Base-by-base conservation (phyloP, 2,113 vertebrate genomes). In the Phyllostomus discolor region DNA sequence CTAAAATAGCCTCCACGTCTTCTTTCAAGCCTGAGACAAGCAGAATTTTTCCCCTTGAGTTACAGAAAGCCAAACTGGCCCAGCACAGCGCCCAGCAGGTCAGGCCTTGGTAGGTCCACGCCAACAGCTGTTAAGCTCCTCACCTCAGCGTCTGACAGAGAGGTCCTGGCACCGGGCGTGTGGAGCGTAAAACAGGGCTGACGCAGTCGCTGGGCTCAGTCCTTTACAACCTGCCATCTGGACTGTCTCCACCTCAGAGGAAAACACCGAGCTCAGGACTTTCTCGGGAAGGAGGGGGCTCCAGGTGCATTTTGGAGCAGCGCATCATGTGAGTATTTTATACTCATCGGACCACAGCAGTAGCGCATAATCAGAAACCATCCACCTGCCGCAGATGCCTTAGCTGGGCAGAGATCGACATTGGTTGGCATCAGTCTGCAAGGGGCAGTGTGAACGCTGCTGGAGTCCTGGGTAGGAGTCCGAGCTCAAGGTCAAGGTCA, bases 1-100 rank as follows among this genome's bases (percentile, higher is more conserved):
- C 95, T 79, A 95, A 94, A 95, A 97, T 93, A 90, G 86, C 64
- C 16, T 75, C n/a, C 52, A 69, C 41, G 59, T 83, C 17, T 87
- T 93, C 66, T 79, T 64, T 14, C 26, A 79, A 15, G 35, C 67
- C 83, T 28, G 31, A 90, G 33, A 75, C 62, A 93, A 97, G 79
- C 73, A 92, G 22, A 93, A 54, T 35, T 43, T 46, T 66, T 52
- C 4, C 75, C 64, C 28, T 22, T 16, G 50, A 75, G 64, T 67
- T 83, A 76, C n/a, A 72, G 35, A 79, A 94, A 95, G 79, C 66
- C 80, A 35, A 24, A 10, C 33, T 2, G 10, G 66, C 41, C 38
- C 76, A 66, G 52, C 78, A 86, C 10, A 28, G 59, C 90, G 75
- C 64, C 92, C 48, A 50, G 38, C 5, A 31, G 73, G 69, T 46